Evolutionary conservation across 2,797 vertebrate species (phyloP), one percentile per base, ranked within the genome.

Genomic region (Cichlasoma orientale): DNA sequence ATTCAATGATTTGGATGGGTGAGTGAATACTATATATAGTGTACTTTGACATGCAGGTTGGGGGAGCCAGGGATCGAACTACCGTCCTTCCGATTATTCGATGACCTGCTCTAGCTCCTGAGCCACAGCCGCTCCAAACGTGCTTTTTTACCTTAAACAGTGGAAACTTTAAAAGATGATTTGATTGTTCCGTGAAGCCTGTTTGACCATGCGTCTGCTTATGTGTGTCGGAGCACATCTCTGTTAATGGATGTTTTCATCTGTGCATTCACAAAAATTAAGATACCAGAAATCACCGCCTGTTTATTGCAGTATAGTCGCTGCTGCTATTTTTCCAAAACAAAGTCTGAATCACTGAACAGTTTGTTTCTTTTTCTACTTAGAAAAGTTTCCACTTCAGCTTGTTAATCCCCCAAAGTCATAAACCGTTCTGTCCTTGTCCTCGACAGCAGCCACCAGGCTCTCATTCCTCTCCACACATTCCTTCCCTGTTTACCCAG

Each of bases 381-480:
- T 83, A 80, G 77, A 88, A 92, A 94, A 91, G 82, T 93, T 94
- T 91, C 87, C 89, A 86, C 90, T 92, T 84, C 74, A 85, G 83
- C 73, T 88, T 91, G 72, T 94, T 93, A 92, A 93, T 93, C 92
- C 92, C 88, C 90, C 84, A 84, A 94, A 93, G 92, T 94, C 90
- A 88, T 91, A 88, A 92, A 92, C 52, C 61, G 61, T 80, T 92
- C 86, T 87, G 91, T 92, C 92, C 93, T 93, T 94, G 93, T 93
- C 87, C 85, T 93, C 89, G 29, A 80, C 86, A 80, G 85, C 86
- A 84, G 89, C 87, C 86, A 91, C 86, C 83, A 73, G 84, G 77
- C 88, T 88, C 86, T 88, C 87, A 78, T 85, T 89, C 83, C 85
- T 88, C 84, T 83, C 84, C 83, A 57, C 87, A 88, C 78, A 78